Base-by-base conservation (phyloP, 2,797 vertebrate genomes). In the Triplophysa bombifrons region DNA sequence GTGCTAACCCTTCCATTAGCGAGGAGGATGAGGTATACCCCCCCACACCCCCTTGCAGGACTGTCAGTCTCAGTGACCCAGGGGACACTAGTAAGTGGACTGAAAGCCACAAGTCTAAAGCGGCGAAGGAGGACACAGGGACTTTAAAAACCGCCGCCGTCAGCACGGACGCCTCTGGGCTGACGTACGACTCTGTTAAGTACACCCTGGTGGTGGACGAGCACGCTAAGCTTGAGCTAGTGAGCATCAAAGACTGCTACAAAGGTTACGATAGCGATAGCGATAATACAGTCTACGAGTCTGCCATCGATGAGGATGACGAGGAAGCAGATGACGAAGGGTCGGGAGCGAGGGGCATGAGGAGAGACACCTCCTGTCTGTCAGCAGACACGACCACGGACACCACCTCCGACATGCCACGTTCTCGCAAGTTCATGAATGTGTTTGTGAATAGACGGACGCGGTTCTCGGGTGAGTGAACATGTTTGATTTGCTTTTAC, bases 181-280 rank as follows among this genome's bases (percentile, higher is more conserved):
- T 96, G 76, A 95, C 90, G 8, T 98, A 97, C 6, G 96, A 98
- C 68, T 94, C 95, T 0, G 90, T 97, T 51, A 98, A 98, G 89
- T 97, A 98, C 93, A 98, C 96, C 7, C 90, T 99, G 85, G 96
- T 97, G 87, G 96, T 97, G 76, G 97, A 98, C 0, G 96, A 98
- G 85, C 93, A 98, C 73, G 94, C 95, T 30, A 95, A 96, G 79
- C 88, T 99, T 86, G 95, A 98, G 91, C 91, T 98, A 86, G 95
- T 96, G 82, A 96, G 95, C 89, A 93, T 98, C 76, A 94, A 95
- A 85, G 92, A 96, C 80, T 97, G 96, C 85, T 95, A 97, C 44
- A 94, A 95, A 0, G 90, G 93, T 85, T 95, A 96, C 89, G 80
- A 94, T 91, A 0, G 94, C 91, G 92, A 94, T 91, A 97, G 96